These are phyloP conservation scores for Psittacus erithacus DNA, from an alignment of 2,113 vertebrate species.

Conservation along the genomic window DNA sequence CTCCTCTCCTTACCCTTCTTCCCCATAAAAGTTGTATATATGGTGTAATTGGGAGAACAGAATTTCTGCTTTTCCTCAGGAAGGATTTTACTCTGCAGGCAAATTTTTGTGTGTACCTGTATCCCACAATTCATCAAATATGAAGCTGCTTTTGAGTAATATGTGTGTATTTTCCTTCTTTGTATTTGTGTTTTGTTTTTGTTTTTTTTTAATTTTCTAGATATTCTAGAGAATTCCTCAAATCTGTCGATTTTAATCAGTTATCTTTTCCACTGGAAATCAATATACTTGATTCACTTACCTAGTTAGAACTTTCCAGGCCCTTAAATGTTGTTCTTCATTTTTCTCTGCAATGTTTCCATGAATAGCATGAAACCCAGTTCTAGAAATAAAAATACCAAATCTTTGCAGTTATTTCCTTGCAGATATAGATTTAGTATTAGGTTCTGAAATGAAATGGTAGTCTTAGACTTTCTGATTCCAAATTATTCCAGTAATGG, in stretches of 20 bases:
- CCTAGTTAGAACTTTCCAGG: not conserved
- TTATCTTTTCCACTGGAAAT: not conserved
- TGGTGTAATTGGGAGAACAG: not conserved
- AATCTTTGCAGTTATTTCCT: not conserved
- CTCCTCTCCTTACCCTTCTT: not conserved
- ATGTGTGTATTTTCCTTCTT: not conserved
- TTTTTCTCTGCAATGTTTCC: not conserved
- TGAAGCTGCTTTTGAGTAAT: not conserved
- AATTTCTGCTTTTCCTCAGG: not conserved
- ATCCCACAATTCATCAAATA: not conserved
- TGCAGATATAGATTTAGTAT: not conserved
- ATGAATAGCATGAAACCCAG: not conserved
- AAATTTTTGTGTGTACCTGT: not conserved
- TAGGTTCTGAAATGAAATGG: not conserved
- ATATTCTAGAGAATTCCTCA: not conserved
- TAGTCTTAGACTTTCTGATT: not conserved
- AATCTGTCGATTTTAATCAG: not conserved
- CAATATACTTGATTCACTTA: not conserved
- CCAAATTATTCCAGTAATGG: conserved; percentile 18
- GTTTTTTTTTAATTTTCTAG: not conserved
- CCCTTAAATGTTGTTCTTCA: not conserved
- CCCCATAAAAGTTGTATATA: not conserved
- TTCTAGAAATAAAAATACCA: not conserved
- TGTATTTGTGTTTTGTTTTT: not conserved
- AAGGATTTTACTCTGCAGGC: not conserved